phyloP scores from a whole-genome alignment of 2,888 invertebrate genomes.

The Caenorhabditis sp. region DNA sequence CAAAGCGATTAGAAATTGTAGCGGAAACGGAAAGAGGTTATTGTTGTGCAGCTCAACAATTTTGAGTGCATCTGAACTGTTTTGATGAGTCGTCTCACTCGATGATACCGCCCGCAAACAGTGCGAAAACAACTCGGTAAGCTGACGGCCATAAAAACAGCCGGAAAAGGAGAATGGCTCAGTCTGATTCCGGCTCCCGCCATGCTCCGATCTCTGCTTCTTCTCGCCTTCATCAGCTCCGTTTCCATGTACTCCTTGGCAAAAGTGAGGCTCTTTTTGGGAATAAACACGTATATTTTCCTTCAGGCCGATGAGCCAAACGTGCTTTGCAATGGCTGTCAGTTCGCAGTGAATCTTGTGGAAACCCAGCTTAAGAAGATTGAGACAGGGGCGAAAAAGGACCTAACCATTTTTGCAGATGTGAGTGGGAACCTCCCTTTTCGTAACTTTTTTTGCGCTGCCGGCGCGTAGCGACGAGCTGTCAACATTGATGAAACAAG shows the following conservation, averaged over 20 bases:
- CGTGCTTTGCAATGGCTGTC: slow-evolving; percentile 28
- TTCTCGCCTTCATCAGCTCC: not conserved
- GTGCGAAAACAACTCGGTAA: not conserved
- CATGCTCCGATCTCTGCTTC: not conserved
- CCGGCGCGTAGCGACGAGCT: not conserved
- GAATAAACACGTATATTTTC: too few species aligned
- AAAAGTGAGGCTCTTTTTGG: too few species aligned
- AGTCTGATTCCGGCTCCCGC: not conserved
- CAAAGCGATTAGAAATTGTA: slow-evolving; percentile 9
- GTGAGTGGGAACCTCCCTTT: slow-evolving; percentile 11
- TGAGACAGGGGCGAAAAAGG: slow-evolving; percentile 27
- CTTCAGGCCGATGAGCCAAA: too few species aligned
- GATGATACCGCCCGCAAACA: not conserved
- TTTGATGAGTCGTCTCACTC: not conserved
- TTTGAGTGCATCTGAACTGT: not conserved
- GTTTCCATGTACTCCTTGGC: too few species aligned
- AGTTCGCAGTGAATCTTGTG: slow-evolving; percentile 13
- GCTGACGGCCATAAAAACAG: not conserved
- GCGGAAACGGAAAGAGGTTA: slow-evolving; percentile 1
- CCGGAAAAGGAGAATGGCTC: too few species aligned
- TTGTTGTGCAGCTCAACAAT: not conserved
- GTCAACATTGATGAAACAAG: too few species aligned
- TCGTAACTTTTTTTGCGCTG: too few species aligned
- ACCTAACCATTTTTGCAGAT: slow-evolving; percentile 26
- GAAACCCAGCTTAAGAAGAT: slow-evolving; percentile 18